phyloP scores from a whole-genome alignment of 1,140 invertebrate species.

The Diorhabda elongata region DNA sequence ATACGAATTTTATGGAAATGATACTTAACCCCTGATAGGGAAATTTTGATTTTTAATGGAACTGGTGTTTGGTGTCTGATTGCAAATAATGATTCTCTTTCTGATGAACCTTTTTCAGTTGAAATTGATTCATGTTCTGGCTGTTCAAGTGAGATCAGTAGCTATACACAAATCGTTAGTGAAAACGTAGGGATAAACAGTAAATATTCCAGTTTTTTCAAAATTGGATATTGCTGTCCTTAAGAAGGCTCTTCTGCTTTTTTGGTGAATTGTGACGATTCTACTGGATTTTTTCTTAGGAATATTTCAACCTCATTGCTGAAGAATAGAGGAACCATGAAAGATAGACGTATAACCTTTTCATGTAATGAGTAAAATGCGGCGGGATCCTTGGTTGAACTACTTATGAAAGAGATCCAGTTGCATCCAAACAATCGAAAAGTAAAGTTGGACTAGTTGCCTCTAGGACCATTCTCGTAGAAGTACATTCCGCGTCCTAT shows the following conservation, averaged over 20 bases:
- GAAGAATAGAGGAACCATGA: constrained; percentile 28
- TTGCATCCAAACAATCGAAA: constrained; percentile 26
- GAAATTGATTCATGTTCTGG: constrained; percentile 20
- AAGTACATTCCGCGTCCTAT: not conserved
- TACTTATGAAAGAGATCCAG: constrained; percentile 14
- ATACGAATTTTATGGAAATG: too few relatives aligned
- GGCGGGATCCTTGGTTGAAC: constrained; percentile 16
- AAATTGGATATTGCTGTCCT: constrained; percentile 19
- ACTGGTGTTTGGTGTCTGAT: constrained; percentile 21
- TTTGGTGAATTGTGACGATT: constrained; percentile 18
- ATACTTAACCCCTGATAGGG: too few relatives aligned
- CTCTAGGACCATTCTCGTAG: not conserved
- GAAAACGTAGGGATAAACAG: constrained; percentile 27
- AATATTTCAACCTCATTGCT: constrained; percentile 26
- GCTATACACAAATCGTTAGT: constrained; percentile 30
- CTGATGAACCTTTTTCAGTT: constrained; percentile 8
- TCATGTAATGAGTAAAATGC: constrained; percentile 16
- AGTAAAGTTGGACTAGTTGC: not conserved
- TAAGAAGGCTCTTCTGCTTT: constrained; percentile 19
- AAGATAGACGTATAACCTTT: constrained; percentile 21
- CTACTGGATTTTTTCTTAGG: constrained; percentile 23
- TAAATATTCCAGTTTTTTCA: constrained; percentile 32
- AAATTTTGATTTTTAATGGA: constrained; percentile 15
- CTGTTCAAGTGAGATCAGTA: constrained; percentile 21
- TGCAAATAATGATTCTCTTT: constrained; percentile 19